Evolutionary conservation across 2,888 invertebrate species (phyloP), one percentile per base, ranked within the genome.

Genomic region (Drosophila nr. perissopoda): DNA sequence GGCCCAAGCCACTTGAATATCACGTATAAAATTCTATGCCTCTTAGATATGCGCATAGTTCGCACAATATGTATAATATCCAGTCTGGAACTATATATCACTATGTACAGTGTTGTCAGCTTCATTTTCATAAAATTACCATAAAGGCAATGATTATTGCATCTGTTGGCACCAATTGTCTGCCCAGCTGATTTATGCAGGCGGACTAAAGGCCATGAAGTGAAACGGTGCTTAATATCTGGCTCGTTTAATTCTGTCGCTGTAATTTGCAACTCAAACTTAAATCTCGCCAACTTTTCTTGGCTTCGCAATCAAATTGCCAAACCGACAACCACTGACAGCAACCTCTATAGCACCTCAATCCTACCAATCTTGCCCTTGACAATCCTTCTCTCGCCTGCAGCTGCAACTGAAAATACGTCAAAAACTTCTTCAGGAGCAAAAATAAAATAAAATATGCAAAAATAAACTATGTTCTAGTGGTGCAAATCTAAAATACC

Each of bases 211-310:
- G 40, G 48, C 54, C 53, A 40, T 34, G 52, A 49, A 51, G 73
- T 57, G 54, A 62, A 88, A 61, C 70, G 71, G 63, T 83, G 63
- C 73, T 72, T 71, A 69, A 90, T 90, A 83, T 90, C 58, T 67
- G 80, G 54, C 74, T 67, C 79, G 63, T 78, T 88, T 84, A 84
- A 78, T 81, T 48, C 63, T 52, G 67, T 63, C 33, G 36, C 54
- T 53, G 59, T 67, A 66, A 85, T 88, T 88, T 74, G 83, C 80
- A 89, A 85, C 83, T 76, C 86, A 88, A 84, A 88, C 88, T 84
- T 59, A 59, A 88, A 72, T 70, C 61, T 60, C 18, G 18, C 48
- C 48, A 79, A 78, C 58, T 74, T 79, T 74, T 66, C 53, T 53
- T 53, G 60, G 69, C 66, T 79, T 80, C 36, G 60, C 71, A 71